Conservation (phyloP, 1,140 invertebrate species). For the Diprion similis region DNA sequence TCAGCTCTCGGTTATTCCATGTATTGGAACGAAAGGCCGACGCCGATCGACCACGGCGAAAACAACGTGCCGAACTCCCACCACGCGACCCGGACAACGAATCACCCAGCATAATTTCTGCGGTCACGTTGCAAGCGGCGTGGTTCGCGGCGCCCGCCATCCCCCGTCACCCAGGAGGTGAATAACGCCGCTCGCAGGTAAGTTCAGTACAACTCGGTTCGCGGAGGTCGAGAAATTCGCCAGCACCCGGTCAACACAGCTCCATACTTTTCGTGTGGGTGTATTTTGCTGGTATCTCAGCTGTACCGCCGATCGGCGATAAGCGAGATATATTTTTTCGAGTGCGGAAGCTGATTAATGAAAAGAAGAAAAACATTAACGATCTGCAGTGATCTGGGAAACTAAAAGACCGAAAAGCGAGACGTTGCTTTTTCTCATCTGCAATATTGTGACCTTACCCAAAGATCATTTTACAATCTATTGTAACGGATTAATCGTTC, state of each 20-base stretch:
- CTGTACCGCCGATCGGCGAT: not conserved
- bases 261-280: not conserved
- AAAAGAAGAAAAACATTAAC: too few relatives aligned
- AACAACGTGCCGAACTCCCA: constrained; percentile 59
- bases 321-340: not conserved
- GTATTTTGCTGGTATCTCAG: constrained; percentile 11
- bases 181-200: constrained; percentile 18
- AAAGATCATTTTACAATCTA: too few relatives aligned
- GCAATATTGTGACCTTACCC: too few relatives aligned
- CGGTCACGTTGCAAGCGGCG: constrained; percentile 52
- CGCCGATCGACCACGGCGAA: constrained; percentile 48
- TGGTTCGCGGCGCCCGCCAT: constrained; percentile 39
- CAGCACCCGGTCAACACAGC: constrained; percentile 9
- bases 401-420: too few relatives aligned
- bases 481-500: too few relatives aligned
- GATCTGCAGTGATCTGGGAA: too few relatives aligned
- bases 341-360: not conserved
- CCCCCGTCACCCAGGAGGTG: constrained; percentile 36
- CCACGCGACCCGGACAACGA: constrained; percentile 41
- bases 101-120: constrained; percentile 36
- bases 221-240: not conserved
- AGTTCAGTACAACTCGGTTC: not conserved
- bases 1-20: too few relatives aligned
- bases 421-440: too few relatives aligned
- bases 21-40: too few relatives aligned